A percentile compares a stretch with the other conserved stretches of the same genome.
Evolutionary conservation across 2,113 vertebrate genomes (phyloP).

Genomic region (Solenodon paradoxus): DNA sequence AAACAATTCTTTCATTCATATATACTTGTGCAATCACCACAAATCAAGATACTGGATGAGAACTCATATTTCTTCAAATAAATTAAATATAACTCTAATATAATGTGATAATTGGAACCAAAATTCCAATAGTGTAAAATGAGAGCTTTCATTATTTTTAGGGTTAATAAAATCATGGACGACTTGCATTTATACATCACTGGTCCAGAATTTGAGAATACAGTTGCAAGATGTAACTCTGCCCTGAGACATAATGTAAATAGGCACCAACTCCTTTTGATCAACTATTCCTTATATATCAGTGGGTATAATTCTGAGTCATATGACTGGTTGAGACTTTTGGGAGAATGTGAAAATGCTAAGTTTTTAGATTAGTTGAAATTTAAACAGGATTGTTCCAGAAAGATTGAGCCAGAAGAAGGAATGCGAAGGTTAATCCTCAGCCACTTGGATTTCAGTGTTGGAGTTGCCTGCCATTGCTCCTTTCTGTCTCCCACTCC

Average conservation of each 20-base stretch:
- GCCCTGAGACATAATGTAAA: background rate
- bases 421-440: background rate
- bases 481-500: accelerated
- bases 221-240: background rate
- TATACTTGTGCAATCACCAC: background rate
- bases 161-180: background rate
- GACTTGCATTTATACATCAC: background rate
- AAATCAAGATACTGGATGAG: background rate
- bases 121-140: background rate
- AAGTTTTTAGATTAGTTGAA: background rate
- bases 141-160: background rate
- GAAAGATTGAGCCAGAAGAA: background rate
- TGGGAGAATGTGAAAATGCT: background rate
- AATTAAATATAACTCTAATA: background rate
- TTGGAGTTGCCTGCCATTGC: background rate
- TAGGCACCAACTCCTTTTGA: background rate
- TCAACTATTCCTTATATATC: background rate
- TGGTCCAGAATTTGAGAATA: background rate
- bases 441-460: background rate
- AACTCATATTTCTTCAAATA: background rate
- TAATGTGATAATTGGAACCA: background rate
- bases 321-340: background rate
- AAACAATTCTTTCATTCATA: background rate
- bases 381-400: background rate
- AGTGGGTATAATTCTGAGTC: background rate